These are phyloP conservation scores for Micropoecilia bifurca DNA, from an alignment of 2,797 vertebrate species.

Conservation along the genomic window DNA sequence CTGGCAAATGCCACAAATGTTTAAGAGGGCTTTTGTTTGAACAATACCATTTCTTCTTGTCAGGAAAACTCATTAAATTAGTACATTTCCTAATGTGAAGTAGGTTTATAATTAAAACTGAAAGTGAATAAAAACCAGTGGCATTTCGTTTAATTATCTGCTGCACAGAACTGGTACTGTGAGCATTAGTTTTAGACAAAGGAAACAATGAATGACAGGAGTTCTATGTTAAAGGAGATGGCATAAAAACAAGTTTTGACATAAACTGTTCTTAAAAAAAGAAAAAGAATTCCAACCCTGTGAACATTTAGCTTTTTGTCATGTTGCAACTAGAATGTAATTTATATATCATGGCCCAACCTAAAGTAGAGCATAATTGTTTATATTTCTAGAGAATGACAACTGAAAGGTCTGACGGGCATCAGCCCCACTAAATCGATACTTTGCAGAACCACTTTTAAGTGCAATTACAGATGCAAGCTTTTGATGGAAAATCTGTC, in stretches of 20 bases:
- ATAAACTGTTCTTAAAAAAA: background rate
- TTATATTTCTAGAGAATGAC: background rate
- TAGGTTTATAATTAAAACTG: slow-evolving; percentile 28
- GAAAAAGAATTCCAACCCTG: background rate
- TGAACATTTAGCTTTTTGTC: background rate
- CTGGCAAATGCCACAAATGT: slow-evolving; percentile 23
- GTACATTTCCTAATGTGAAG: slow-evolving; percentile 23
- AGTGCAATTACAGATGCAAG: background rate
- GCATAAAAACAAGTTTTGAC: background rate
- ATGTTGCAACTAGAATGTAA: background rate
- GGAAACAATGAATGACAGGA: background rate
- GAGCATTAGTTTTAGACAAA: background rate
- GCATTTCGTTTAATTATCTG: slow-evolving; percentile 2
- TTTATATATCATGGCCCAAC: background rate
- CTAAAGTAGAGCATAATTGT: background rate
- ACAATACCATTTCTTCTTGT: slow-evolving; percentile 39
- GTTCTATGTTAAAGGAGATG: background rate
- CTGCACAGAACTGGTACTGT: background rate
- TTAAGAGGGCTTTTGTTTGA: slow-evolving; percentile 25
- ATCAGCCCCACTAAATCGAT: background rate
- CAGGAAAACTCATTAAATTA: slow-evolving; percentile 32
- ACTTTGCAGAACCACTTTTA: background rate
- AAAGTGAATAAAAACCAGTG: slow-evolving; percentile 8
- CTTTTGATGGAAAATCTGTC: background rate
- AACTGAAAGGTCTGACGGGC: background rate